Conservation (phyloP, 2,888 invertebrate genomes). For the Cylindroiulus punctatus region DNA sequence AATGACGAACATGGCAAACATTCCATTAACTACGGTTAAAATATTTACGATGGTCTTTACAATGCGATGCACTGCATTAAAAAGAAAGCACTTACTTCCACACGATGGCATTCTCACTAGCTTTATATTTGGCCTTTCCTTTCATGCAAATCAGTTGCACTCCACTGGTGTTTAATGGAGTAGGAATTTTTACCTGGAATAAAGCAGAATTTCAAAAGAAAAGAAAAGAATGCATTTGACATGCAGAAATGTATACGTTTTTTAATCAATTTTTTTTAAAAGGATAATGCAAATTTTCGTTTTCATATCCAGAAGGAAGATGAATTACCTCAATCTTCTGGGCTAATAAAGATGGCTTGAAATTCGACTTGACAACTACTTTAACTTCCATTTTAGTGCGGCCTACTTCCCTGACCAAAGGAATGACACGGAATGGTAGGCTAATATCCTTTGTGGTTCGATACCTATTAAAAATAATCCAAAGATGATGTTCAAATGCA, state of each 20-base stretch:
- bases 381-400: constrained; percentile 99
- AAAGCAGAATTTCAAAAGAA: too few relatives aligned
- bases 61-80: too few relatives aligned
- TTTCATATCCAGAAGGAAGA: too few relatives aligned
- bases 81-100: too few relatives aligned
- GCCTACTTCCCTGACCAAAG: constrained; percentile 96
- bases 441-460: constrained; percentile 99
- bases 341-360: constrained; percentile 95
- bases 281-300: too few relatives aligned
- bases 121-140: constrained; percentile 99
- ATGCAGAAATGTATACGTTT: too few relatives aligned
- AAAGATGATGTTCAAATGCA: too few relatives aligned
- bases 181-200: constrained; percentile 83
- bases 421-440: constrained; percentile 98
- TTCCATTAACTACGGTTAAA: too few relatives aligned
- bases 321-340: constrained; percentile 94
- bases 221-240: too few relatives aligned
- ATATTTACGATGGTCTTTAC: too few relatives aligned
- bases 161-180: constrained; percentile 97
- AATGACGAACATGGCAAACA: too few relatives aligned
- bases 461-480: constrained; percentile 73
- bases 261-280: too few relatives aligned
- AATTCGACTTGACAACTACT: constrained; percentile 98
- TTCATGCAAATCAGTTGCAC: constrained; percentile 99
- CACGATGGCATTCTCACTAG: constrained; percentile 97